Base-by-base conservation (phyloP, 2,797 vertebrate species). In the Danionella dracula region DNA sequence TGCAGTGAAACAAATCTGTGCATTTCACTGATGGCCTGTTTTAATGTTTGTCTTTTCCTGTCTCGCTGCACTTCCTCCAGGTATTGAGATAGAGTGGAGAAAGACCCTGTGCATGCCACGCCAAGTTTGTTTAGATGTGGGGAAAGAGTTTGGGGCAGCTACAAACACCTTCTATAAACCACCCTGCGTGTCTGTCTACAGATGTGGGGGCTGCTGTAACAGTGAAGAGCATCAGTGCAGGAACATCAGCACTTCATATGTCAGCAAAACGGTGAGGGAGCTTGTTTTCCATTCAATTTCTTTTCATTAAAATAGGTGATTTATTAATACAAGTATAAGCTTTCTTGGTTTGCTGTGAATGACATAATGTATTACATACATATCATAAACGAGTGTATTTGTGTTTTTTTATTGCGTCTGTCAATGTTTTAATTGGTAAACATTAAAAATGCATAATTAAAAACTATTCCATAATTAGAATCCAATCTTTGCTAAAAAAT, bases 141-240 rank as follows among this genome's bases (percentile, higher is more conserved):
- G 92, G 84, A 95, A 93, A 87, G 96, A 99, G 87, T 96, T 93
- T 87, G 95, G 94, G 87, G 93, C 93, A 79, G 90, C 94, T 76
- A 97, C 94, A 89, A 97, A 97, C 92, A 92, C 93, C 89, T 98
- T 99, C 93, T 99, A 96, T 90, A 99, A 99, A 92, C 96, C 96
- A 68, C 93, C 95, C 79, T 99, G 96, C 92, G 95, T 98, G 88
- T 95, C 94, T 87, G 90, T 93, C 89, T 95, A 95, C 92, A 96
- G 96, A 94, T 99, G 96, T 93, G 96, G 96, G 82, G 96, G 96
- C 76, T 99, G 96, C 91, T 99, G 96, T 85, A 95, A 97, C 90
- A 96, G 93, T 15, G 96, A 99, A 87, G 95, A 94, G 78, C 91
- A 92, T 75, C 93, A 97, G 73, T 99, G 96, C 79, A 91, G 90